Evolutionary conservation across 2,113 vertebrate genomes (phyloP), one percentile per base, ranked within the genome.

Genomic region (Lepus americanus): DNA sequence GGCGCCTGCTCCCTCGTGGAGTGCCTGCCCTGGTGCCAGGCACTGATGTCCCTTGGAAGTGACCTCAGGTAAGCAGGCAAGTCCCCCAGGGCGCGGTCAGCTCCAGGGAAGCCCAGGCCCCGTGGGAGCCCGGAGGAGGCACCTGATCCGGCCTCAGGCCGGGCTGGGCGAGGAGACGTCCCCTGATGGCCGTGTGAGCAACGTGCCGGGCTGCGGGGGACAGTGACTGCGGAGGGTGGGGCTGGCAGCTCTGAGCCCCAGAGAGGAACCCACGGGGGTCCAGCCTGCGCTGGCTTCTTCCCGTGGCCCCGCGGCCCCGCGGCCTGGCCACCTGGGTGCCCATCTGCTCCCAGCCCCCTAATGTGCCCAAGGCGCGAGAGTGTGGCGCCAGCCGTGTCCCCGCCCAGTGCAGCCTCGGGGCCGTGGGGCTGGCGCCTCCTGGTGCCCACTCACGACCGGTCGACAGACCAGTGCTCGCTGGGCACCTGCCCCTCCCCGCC

Each of bases 321-420:
- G 22, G 55, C 33, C 67, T 33, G n/a, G 22, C 49, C 31, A 6
- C 51, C 55, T 1, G 1, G 27, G 73, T 66, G 25, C n/a, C 39
- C 39, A 44, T 44, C 39, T 44, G 39, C 39, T 44, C 39, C 39
- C 44, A 44, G 44, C 6, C 44, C 44, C 44, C 66, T 39, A 27
- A 10, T 31, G 7, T 72, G 36, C 14, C 16, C 6, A 2, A 17
- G 31, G 49, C 19, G 9, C 0, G 7, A 27, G 11, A 11, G 5
- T 87, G 63, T 8, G 39, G 33, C 1, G 77, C 0, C 1, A 0
- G 31, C 4, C 8, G 2, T 0, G 0, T 19, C 3, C 9, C 16
- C 20, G n/a, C 44, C 2, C 25, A 10, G 0, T 22, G 19, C 9
- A 1, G 25, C 9, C 67, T 27, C 7, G 0, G 53, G 55, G 29